Percentiles rank a stretch among this genome's conserved stretches.
phyloP scores from a whole-genome alignment of 2,888 invertebrate species.

The Nemoura dubitans region DNA sequence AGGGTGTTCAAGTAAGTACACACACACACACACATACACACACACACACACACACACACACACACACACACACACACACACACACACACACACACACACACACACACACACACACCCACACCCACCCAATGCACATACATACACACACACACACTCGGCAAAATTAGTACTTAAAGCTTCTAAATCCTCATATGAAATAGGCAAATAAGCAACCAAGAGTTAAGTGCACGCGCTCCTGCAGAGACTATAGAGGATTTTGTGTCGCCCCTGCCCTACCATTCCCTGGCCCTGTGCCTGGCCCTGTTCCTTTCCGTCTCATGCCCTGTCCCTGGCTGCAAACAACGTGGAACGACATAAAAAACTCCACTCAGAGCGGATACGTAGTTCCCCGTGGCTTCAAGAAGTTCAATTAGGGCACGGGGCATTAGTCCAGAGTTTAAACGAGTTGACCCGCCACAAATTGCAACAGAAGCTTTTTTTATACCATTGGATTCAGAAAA shows the following conservation, averaged over 20 bases:
- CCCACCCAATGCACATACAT: too few relatives aligned
- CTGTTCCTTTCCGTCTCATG: too few relatives aligned
- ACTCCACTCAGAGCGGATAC: too few relatives aligned
- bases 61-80: too few relatives aligned
- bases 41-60: slow-evolving; percentile 30
- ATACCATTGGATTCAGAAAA: too few relatives aligned
- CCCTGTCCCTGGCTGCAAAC: not conserved
- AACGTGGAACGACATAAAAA: not conserved
- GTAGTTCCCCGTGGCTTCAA: too few relatives aligned
- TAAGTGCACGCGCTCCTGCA: slow-evolving; percentile 8
- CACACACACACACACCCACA: not conserved
- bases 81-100: not conserved
- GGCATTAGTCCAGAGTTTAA: too few relatives aligned
- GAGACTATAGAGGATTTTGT: not conserved
- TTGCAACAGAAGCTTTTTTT: too few relatives aligned
- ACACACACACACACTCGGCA: slow-evolving; percentile 21
- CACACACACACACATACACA: not conserved
- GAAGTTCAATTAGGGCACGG: too few relatives aligned
- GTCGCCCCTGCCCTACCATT: not conserved
- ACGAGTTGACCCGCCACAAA: too few relatives aligned
- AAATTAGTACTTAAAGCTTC: slow-evolving; percentile 45
- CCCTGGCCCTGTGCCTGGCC: too few relatives aligned
- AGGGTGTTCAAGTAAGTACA: slow-evolving; percentile 23
- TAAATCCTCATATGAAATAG: slow-evolving; percentile 44
- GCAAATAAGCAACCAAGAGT: slow-evolving; percentile 39